phyloP scores from a whole-genome alignment of 2,888 invertebrate species.

The Chymomyza amoena region DNA sequence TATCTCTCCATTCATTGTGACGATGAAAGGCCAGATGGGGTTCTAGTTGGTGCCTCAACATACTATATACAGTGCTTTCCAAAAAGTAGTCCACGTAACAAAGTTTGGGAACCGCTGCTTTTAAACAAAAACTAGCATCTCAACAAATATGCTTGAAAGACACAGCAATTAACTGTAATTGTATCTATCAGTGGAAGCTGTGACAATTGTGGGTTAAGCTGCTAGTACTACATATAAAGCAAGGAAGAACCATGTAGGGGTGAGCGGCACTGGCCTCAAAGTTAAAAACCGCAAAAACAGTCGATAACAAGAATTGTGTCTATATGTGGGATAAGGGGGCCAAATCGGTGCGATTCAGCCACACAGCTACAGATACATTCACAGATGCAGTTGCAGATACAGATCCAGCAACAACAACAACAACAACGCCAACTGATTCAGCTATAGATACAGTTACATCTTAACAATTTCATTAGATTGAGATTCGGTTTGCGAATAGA shows the following conservation, averaged over 20 bases:
- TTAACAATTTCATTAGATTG: conserved; percentile 37
- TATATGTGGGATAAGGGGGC: neutral
- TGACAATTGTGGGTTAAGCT: conserved; percentile 36
- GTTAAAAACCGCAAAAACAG: conserved; percentile 60
- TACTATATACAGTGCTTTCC: too few relatives aligned
- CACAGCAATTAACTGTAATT: conserved; percentile 59
- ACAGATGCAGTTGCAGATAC: conserved; percentile 30
- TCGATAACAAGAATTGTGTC: conserved; percentile 45
- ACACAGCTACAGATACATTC: conserved; percentile 11
- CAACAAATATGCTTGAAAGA: neutral
- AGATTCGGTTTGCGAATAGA: conserved; percentile 24
- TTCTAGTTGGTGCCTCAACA: too few relatives aligned
- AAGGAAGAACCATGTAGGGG: conserved; percentile 5
- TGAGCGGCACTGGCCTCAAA: conserved; percentile 40
- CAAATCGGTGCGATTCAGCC: conserved; percentile 13
- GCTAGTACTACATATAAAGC: conserved; percentile 4
- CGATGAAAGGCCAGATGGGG: neutral
- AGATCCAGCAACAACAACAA: conserved; percentile 8
- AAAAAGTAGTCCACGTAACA: too few relatives aligned
- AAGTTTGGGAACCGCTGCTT: neutral
- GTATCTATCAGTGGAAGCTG: conserved; percentile 50
- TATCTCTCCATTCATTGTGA: neutral
- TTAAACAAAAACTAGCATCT: too few relatives aligned
- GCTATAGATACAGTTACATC: conserved; percentile 19
- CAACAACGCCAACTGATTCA: neutral